Evolutionary conservation across 2,113 vertebrate genomes (phyloP).

Genomic region (Theropithecus gelada): DNA sequence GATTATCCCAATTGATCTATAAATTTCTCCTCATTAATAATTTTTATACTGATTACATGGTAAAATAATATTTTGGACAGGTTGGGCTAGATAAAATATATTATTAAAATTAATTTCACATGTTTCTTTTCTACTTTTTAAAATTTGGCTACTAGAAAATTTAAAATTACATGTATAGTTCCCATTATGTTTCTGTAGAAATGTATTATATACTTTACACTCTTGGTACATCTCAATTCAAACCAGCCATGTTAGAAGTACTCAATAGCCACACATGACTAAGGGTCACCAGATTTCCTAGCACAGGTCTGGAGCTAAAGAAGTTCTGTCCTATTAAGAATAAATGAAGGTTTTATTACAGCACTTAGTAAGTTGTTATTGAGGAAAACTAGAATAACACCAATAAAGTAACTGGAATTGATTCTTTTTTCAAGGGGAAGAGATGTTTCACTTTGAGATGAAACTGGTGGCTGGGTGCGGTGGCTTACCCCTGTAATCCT

Average conservation of each 20-base stretch:
- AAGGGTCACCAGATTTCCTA: not conserved
- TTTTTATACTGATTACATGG: not conserved
- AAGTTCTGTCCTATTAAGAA: not conserved
- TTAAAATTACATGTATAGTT: not conserved
- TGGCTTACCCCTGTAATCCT: too few relatives aligned
- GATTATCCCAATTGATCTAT: not conserved
- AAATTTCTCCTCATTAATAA: not conserved
- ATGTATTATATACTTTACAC: not conserved
- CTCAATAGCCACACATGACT: not conserved
- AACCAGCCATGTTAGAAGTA: not conserved
- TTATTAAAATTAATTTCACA: not conserved
- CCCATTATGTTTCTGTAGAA: not conserved
- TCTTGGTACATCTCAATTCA: not conserved
- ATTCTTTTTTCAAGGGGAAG: not conserved
- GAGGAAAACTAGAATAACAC: not conserved
- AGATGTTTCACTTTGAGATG: not conserved
- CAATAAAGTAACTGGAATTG: not conserved
- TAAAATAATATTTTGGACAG: not conserved
- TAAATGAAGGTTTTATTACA: not conserved
- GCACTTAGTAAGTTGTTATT: not conserved
- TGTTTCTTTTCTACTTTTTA: constrained; percentile 1
- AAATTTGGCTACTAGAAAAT: not conserved
- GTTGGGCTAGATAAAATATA: not conserved
- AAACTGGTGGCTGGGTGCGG: too few relatives aligned
- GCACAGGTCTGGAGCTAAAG: too few relatives aligned